These are phyloP conservation scores for Actenoides hombroni DNA, from an alignment of 2,113 vertebrate species.

Conservation along the genomic window DNA sequence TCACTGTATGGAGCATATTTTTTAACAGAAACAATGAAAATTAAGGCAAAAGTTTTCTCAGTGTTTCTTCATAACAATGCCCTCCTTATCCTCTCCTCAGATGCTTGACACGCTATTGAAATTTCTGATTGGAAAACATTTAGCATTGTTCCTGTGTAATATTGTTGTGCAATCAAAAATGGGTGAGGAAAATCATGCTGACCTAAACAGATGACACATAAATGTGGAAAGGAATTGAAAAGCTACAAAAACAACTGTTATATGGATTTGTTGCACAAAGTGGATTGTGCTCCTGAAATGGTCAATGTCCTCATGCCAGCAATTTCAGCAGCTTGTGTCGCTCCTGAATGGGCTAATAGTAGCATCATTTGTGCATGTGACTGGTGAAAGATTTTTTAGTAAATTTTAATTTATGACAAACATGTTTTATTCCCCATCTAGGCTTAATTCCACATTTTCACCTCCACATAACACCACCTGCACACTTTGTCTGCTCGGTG, in stretches of 20 bases:
- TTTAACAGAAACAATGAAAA: background rate
- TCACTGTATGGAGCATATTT: background rate
- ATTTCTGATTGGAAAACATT: background rate
- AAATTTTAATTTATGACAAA: background rate
- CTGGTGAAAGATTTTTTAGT: background rate
- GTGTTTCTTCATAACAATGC: background rate
- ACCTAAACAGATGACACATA: background rate
- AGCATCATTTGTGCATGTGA: background rate
- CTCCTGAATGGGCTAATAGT: background rate
- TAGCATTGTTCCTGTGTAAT: background rate
- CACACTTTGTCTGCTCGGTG: background rate
- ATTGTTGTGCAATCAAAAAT: background rate
- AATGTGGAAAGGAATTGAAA: background rate
- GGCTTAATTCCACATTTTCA: background rate
- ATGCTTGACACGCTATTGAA: background rate
- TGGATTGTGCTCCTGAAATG: background rate
- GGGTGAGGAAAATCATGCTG: background rate
- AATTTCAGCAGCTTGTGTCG: background rate
- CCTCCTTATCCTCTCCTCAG: background rate
- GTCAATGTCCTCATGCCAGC: background rate
- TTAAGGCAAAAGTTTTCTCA: background rate
- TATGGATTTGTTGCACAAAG: background rate
- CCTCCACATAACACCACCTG: background rate
- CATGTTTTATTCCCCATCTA: background rate
- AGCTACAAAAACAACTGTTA: background rate